Evolutionary conservation across 2,888 invertebrate genomes (phyloP).

Genomic region (Dione juno): DNA sequence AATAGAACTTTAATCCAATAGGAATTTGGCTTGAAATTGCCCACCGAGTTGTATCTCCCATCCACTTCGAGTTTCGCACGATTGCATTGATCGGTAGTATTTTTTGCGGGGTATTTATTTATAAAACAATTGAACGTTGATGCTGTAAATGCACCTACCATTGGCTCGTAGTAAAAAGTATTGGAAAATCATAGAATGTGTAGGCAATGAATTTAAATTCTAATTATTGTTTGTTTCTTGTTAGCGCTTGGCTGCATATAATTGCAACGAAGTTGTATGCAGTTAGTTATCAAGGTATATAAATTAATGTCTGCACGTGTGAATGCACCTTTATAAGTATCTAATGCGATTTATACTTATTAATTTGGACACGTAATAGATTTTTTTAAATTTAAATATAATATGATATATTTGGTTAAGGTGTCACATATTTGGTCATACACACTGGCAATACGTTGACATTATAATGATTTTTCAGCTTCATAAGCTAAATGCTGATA

Average conservation of each 20-base stretch:
- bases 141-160: slow-evolving; percentile 78
- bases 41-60: slow-evolving; percentile 61
- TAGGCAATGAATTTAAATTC: slow-evolving; percentile 50
- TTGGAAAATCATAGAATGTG: slow-evolving; percentile 49
- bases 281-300: background rate
- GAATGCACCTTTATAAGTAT: background rate
- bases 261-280: slow-evolving; percentile 38
- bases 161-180: slow-evolving; percentile 58
- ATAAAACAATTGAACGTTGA: slow-evolving; percentile 82
- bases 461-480: too few species aligned
- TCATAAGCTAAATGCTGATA: too few species aligned
- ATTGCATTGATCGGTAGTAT: slow-evolving; percentile 79
- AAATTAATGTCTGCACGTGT: background rate
- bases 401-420: too few species aligned
- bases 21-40: slow-evolving; percentile 52
- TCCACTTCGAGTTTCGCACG: slow-evolving; percentile 79
- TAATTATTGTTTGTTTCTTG: slow-evolving; percentile 48
- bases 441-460: too few species aligned
- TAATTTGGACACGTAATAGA: too few species aligned
- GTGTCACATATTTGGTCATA: too few species aligned
- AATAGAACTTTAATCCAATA: slow-evolving; percentile 53
- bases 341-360: too few species aligned
- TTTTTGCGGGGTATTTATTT: slow-evolving; percentile 81
- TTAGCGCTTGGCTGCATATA: slow-evolving; percentile 42
- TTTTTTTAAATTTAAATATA: too few species aligned